Evolutionary conservation across 53 echinoderm and acorn worm genomes (phyloP).

Genomic region (Stichopus horrens): DNA sequence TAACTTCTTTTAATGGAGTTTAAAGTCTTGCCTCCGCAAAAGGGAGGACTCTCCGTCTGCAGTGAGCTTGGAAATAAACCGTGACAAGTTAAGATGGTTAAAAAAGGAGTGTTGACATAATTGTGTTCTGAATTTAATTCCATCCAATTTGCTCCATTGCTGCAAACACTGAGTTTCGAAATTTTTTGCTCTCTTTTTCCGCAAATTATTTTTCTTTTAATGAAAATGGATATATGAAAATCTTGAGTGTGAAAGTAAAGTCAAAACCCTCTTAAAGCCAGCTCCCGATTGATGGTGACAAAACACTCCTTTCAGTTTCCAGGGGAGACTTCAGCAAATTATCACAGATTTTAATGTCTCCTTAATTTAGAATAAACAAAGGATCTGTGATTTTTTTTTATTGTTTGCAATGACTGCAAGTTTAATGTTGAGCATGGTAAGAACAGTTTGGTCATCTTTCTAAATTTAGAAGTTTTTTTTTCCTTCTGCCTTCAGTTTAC

Average conservation of each 20-base stretch:
- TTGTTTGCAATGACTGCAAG: no score
- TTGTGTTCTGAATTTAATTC: slow-evolving; percentile 31
- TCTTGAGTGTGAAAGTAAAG: neutral
- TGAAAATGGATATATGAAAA: neutral
- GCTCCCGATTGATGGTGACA: neutral
- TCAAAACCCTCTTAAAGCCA: neutral
- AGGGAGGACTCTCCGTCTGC: neutral
- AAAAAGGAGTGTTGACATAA: slow-evolving; percentile 40
- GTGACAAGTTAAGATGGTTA: slow-evolving; percentile 5
- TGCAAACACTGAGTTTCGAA: neutral
- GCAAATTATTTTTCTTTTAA: neutral
- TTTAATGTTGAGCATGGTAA: no score
- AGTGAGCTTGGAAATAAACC: slow-evolving; percentile 24
- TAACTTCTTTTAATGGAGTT: neutral
- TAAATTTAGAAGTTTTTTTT: no score
- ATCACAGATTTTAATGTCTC: no score
- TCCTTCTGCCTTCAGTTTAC: no score
- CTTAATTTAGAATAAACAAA: no score
- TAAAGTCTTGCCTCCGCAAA: neutral
- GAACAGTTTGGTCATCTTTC: no score
- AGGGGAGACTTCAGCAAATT: no score
- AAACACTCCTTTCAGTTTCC: no score
- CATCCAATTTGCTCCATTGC: slow-evolving; percentile 5
- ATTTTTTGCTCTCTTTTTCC: neutral
- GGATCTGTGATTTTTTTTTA: no score